These are phyloP conservation scores for Heliothis peltigera DNA, from an alignment of 2,888 invertebrate genomes.

Conservation along the genomic window DNA sequence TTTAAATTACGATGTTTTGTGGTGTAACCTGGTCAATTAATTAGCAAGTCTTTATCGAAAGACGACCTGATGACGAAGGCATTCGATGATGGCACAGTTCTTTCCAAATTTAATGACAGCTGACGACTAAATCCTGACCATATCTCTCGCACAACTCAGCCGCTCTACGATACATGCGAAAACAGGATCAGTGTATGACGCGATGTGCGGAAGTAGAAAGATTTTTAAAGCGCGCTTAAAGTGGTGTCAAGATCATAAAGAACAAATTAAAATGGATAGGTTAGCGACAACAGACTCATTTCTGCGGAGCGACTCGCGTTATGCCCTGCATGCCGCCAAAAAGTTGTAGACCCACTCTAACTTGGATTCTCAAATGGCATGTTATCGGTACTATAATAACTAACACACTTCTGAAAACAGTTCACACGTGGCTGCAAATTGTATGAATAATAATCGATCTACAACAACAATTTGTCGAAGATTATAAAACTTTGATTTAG, in stretches of 20 bases:
- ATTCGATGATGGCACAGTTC: too few species aligned
- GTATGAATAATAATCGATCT: conserved; percentile 11
- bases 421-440: conserved; percentile 21
- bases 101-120: too few species aligned
- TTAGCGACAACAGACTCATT: too few species aligned
- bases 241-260: not conserved
- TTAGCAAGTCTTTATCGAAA: conserved; percentile 23
- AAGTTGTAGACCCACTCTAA: too few species aligned
- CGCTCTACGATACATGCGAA: too few species aligned
- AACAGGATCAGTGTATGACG: not conserved
- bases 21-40: conserved; percentile 39
- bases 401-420: not conserved
- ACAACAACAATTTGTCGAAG: not conserved
- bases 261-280: conserved; percentile 1
- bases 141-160: too few species aligned
- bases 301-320: too few species aligned
- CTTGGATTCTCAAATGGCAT: not conserved
- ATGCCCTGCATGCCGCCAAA: too few species aligned
- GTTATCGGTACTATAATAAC: not conserved
- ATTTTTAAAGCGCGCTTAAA: not conserved
- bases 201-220: not conserved
- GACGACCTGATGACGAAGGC: not conserved
- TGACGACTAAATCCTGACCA: too few species aligned
- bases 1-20: conserved; percentile 13
- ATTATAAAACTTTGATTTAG: not conserved